Evolutionary conservation across 2,797 vertebrate genomes (phyloP), one percentile per base, ranked within the genome.

Genomic region (Peromyscus attwateri): DNA sequence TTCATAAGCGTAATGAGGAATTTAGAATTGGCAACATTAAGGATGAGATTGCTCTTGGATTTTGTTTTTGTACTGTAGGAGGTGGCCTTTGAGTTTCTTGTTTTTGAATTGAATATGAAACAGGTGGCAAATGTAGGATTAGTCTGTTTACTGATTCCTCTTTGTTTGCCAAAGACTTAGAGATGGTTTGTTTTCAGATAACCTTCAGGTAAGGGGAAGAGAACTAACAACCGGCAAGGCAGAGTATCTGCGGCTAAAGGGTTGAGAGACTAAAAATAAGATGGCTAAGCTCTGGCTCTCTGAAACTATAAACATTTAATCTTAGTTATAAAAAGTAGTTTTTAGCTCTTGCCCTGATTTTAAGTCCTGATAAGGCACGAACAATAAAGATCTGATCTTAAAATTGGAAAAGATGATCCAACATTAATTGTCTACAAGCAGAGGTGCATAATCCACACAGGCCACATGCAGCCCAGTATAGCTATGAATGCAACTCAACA

Each of bases 171-270:
- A 85, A 94, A 87, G 70, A 62, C 55, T 92, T 95, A 94, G 40
- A 94, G n/a, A 66, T 71, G 93, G 29, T 92, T 64, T 96, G 68
- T 92, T 94, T 96, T 92, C 92, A 82, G 57, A 79, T 95, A 96
- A 95, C 9, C 60, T 71, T 95, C 37, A 94, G 66, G 55, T 95
- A 91, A 85, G 34, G 70, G 57, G 64, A 93, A 95, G 62, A 96
- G 46, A 87, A 95, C 94, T 31, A 94, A 60, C n/a, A 92, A 92
- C 49, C n/a, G 71, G 73, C 77, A 94, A 57, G 5, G 60, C 66
- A 62, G 73, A 95, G 7, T 49, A 87, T 96, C 49, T 96, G 4
- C 49, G 91, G 80, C 62, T 88, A 76, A 91, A 90, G 57, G 70
- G 40, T 37, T 71, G 40, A 95, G 82, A 97, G 95, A 82, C 71